A percentile compares a stretch with the other conserved stretches of the same genome.
These are phyloP conservation scores for Metridium senile DNA, from an alignment of 92 coral and sea anemone genomes.

Conservation along the genomic window DNA sequence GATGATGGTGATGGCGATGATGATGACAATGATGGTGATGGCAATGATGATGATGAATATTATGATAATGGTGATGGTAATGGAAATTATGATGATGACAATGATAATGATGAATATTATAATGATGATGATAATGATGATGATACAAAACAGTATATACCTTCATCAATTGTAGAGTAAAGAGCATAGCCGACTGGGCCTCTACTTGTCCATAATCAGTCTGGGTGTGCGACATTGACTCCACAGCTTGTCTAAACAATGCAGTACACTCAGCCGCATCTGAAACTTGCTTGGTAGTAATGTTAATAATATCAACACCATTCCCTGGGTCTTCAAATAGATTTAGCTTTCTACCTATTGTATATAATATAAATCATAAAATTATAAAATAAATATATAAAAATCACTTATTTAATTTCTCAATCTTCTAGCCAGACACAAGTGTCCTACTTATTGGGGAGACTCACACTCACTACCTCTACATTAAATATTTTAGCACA, in stretches of 20 bases:
- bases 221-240: constrained; percentile 53
- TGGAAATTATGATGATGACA: neutral
- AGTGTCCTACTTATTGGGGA: too few relatives aligned
- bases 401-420: neutral
- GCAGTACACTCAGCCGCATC: constrained; percentile 86
- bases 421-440: too few relatives aligned
- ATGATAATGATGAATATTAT: neutral
- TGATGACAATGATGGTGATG: neutral
- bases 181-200: constrained; percentile 63
- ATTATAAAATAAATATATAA: neutral
- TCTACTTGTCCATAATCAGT: constrained; percentile 72
- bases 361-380: neutral
- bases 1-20: neutral
- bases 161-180: constrained; percentile 66
- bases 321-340: constrained; percentile 51
- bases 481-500: too few relatives aligned
- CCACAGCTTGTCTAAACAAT: constrained; percentile 73
- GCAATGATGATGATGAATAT: neutral
- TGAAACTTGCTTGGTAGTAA: constrained; percentile 59
- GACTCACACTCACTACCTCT: too few relatives aligned
- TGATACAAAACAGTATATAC: too few relatives aligned
- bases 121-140: neutral
- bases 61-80: neutral
- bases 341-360: constrained; percentile 49
- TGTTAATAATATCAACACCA: constrained; percentile 53